Percentiles rank a stretch among this genome's conserved stretches.
Conservation (phyloP, 2,888 invertebrate species). For the Perdita meconis region DNA sequence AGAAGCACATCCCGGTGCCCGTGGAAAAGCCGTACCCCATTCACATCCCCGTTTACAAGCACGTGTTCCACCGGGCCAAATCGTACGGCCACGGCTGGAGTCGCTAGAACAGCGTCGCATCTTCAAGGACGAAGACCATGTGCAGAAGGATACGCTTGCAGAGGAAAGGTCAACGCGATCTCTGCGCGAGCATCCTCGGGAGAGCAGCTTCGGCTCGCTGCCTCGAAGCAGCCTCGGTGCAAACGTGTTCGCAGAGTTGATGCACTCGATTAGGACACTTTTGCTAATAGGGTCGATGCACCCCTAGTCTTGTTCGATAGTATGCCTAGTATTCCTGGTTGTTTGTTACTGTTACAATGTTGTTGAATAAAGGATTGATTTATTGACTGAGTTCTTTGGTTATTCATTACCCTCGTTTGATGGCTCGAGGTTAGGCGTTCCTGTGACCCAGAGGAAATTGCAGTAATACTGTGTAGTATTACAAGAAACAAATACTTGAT, state of each 20-base stretch:
- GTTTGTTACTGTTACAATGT: slow-evolving; percentile 45
- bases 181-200: background rate
- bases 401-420: too few species aligned
- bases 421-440: background rate
- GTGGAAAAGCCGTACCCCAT: slow-evolving; percentile 89
- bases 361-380: slow-evolving; percentile 65
- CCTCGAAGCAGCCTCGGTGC: background rate
- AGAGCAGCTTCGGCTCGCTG: background rate
- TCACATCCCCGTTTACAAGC: slow-evolving; percentile 89
- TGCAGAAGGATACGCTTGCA: background rate
- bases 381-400: background rate
- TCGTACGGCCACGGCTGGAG: slow-evolving; percentile 67
- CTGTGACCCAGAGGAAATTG: background rate
- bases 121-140: background rate
- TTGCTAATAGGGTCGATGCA: background rate
- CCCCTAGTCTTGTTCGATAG: background rate
- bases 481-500: too few species aligned
- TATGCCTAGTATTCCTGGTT: slow-evolving; percentile 48
- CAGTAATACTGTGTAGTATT: too few species aligned
- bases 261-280: too few species aligned
- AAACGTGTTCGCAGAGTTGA: background rate
- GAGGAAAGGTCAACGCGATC: background rate
- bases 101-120: slow-evolving; percentile 25
- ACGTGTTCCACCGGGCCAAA: slow-evolving; percentile 88
- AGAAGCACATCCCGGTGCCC: slow-evolving; percentile 88